Percentiles rank a stretch among this genome's conserved stretches.
These are phyloP conservation scores for Chloroceryle aenea DNA, from an alignment of 2,113 vertebrate species.

Conservation along the genomic window DNA sequence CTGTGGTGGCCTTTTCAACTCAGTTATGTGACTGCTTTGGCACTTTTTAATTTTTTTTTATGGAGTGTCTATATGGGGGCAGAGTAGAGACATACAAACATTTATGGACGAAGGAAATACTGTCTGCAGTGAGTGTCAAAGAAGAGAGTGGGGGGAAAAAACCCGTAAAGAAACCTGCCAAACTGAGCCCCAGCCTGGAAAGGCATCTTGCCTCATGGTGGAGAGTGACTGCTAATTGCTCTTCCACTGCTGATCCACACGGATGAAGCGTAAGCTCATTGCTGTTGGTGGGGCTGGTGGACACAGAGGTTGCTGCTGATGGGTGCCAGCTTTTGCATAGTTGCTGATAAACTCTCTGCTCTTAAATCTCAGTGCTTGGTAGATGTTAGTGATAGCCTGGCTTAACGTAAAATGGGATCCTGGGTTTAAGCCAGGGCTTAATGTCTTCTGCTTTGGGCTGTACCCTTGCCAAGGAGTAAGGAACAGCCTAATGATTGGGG, in stretches of 20 bases:
- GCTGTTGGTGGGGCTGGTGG: neutral
- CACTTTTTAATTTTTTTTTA: neutral
- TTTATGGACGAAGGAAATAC: neutral
- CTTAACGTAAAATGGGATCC: neutral
- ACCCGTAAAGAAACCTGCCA: neutral
- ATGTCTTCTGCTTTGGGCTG: neutral
- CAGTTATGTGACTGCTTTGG: neutral
- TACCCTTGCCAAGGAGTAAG: neutral
- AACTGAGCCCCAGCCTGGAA: accelerated
- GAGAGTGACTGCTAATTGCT: neutral
- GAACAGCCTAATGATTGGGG: neutral
- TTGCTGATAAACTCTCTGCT: neutral
- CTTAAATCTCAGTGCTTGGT: neutral
- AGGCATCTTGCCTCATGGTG: neutral
- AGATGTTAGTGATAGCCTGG: neutral
- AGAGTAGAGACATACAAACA: neutral
- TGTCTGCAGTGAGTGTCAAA: neutral
- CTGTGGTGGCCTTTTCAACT: neutral
- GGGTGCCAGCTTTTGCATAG: neutral
- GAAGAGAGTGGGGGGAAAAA: accelerated
- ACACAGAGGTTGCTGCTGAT: accelerated
- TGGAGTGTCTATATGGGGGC: accelerated
- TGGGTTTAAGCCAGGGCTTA: neutral
- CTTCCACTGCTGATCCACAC: neutral
- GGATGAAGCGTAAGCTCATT: accelerated